Evolutionary conservation across 2,113 vertebrate genomes (phyloP).

Genomic region (Alectura lathami): DNA sequence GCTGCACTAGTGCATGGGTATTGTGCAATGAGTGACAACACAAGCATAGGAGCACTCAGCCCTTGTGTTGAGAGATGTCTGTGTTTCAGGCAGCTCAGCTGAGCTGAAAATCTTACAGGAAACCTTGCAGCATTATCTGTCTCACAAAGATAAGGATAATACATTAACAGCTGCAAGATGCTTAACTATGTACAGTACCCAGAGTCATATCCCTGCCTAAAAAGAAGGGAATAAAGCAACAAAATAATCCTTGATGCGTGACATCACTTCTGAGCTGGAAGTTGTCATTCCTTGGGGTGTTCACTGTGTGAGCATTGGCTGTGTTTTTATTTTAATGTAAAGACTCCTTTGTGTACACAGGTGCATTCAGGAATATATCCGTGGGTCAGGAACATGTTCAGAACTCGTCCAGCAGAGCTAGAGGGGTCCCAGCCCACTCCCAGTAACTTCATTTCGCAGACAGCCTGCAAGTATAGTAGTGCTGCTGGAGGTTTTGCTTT

Average conservation of each 20-base stretch:
- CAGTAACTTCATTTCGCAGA: not conserved
- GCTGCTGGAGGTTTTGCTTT: not conserved
- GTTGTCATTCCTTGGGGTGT: not conserved
- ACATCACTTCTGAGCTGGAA: not conserved
- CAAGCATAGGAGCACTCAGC: not conserved
- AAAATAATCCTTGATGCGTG: not conserved
- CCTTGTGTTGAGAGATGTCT: not conserved
- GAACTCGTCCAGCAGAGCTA: not conserved
- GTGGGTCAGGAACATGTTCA: not conserved
- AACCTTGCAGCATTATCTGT: not conserved
- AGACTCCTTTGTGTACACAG: not conserved
- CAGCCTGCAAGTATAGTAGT: not conserved
- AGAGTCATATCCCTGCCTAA: not conserved
- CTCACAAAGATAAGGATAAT: not conserved
- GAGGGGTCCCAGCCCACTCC: not conserved
- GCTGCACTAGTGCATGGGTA: accelerated
- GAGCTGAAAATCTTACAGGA: not conserved
- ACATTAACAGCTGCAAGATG: not conserved
- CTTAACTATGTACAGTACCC: not conserved
- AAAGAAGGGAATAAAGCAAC: not conserved
- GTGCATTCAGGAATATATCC: not conserved
- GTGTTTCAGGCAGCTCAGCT: not conserved
- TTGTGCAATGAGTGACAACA: not conserved
- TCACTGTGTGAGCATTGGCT: not conserved
- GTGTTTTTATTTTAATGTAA: not conserved